phyloP scores from a whole-genome alignment of 2,888 invertebrate genomes.

The Drosophila mercatorum region DNA sequence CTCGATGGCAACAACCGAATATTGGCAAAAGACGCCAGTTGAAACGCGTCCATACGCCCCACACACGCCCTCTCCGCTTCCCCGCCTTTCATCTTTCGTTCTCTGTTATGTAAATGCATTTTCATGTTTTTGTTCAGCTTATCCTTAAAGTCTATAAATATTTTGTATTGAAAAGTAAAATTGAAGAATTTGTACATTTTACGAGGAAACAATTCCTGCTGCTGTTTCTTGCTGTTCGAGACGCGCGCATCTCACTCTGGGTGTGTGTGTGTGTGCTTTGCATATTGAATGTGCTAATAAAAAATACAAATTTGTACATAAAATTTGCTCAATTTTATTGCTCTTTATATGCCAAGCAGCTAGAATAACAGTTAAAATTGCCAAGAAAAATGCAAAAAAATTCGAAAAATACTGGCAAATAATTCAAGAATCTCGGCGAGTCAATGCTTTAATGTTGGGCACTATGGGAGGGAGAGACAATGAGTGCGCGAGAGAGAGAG shows the following conservation, averaged over 20 bases:
- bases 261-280: conserved; percentile 43
- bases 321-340: conserved; percentile 74
- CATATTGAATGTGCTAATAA: conserved; percentile 74
- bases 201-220: conserved; percentile 64
- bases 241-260: background rate
- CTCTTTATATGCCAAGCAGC: conserved; percentile 31
- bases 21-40: conserved; percentile 44
- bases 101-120: conserved; percentile 75
- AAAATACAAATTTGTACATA: conserved; percentile 72
- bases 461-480: background rate
- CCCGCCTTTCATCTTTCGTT: conserved; percentile 4
- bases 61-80: background rate
- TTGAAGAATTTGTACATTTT: conserved; percentile 63
- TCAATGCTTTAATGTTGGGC: background rate
- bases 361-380: conserved; percentile 14
- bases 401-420: background rate
- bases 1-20: conserved; percentile 25
- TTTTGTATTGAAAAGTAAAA: conserved; percentile 71
- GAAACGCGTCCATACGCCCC: conserved; percentile 31
- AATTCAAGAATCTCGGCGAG: background rate
- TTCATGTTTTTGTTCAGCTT: conserved; percentile 73
- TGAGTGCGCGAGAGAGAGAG: background rate
- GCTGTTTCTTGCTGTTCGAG: conserved; percentile 13
- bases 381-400: conserved; percentile 2
- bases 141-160: conserved; percentile 79